phyloP scores from a whole-genome alignment of 2,888 invertebrate species.

The Laothoe populi region DNA sequence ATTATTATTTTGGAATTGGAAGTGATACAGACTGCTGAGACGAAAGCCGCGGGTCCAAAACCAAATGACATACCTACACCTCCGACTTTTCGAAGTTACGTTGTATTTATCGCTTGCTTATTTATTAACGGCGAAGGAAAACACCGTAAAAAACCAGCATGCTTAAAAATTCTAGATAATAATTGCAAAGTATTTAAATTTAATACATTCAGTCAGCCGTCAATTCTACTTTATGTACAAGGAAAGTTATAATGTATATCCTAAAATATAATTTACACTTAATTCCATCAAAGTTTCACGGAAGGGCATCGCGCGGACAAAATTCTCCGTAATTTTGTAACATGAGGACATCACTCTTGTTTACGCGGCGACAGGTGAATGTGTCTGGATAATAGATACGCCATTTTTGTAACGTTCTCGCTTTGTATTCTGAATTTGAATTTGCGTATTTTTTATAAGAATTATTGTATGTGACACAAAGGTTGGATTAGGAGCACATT shows the following conservation, averaged over 20 bases:
- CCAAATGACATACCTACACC: too few species aligned
- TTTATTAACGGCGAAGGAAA: too few species aligned
- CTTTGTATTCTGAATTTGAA: slow-evolving; percentile 5
- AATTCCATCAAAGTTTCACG: slow-evolving; percentile 23
- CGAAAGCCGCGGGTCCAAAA: too few species aligned
- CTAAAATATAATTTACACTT: slow-evolving; percentile 22
- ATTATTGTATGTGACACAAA: slow-evolving; percentile 7
- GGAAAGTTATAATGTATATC: not conserved
- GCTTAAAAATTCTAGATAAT: too few species aligned
- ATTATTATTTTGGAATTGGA: not conserved
- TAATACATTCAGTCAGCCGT: not conserved
- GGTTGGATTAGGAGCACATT: not conserved
- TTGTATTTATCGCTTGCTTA: too few species aligned
- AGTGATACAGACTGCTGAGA: too few species aligned
- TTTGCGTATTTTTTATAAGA: slow-evolving; percentile 7
- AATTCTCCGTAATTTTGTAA: slow-evolving; percentile 1
- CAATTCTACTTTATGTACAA: not conserved
- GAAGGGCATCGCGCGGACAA: slow-evolving; percentile 5
- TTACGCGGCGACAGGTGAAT: slow-evolving; percentile 28
- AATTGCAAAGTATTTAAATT: too few species aligned
- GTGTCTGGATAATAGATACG: slow-evolving; percentile 24
- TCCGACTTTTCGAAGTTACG: too few species aligned
- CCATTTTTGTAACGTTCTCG: slow-evolving; percentile 21
- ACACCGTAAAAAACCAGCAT: too few species aligned
- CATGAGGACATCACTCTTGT: slow-evolving; percentile 19